Evolutionary conservation across 2,888 invertebrate genomes (phyloP).

Genomic region (Andrena camellia): DNA sequence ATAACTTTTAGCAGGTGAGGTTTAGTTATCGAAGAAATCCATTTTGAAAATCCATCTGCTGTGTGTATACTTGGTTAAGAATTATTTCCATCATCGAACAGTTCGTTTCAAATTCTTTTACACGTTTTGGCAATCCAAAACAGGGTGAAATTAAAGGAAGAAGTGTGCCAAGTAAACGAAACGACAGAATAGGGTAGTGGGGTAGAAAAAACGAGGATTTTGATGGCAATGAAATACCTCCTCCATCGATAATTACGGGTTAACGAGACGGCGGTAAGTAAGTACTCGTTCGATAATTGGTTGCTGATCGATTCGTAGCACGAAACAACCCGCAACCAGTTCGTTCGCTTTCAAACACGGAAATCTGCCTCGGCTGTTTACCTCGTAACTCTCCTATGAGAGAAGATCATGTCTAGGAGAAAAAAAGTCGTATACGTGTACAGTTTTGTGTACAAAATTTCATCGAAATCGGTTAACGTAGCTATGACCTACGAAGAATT

Average conservation of each 20-base stretch:
- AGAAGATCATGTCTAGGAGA: neutral
- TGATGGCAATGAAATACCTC: constrained; percentile 66
- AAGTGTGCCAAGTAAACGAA: neutral
- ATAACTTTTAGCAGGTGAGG: no score
- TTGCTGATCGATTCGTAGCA: constrained; percentile 64
- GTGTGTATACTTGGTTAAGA: no score
- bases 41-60: no score
- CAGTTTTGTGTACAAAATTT: no score
- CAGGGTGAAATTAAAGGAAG: neutral
- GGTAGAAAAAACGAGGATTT: constrained; percentile 43
- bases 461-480: no score
- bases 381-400: constrained; percentile 5
- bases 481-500: no score
- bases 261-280: constrained; percentile 66
- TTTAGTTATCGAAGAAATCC: no score
- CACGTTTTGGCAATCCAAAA: no score
- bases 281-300: constrained; percentile 66
- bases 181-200: neutral
- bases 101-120: no score
- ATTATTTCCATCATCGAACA: no score
- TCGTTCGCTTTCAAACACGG: constrained; percentile 48
- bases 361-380: constrained; percentile 54
- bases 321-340: constrained; percentile 50
- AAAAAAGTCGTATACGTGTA: no score
- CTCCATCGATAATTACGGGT: constrained; percentile 59